phyloP scores from a whole-genome alignment of 2,797 vertebrate species.

The Microchirus variegatus region DNA sequence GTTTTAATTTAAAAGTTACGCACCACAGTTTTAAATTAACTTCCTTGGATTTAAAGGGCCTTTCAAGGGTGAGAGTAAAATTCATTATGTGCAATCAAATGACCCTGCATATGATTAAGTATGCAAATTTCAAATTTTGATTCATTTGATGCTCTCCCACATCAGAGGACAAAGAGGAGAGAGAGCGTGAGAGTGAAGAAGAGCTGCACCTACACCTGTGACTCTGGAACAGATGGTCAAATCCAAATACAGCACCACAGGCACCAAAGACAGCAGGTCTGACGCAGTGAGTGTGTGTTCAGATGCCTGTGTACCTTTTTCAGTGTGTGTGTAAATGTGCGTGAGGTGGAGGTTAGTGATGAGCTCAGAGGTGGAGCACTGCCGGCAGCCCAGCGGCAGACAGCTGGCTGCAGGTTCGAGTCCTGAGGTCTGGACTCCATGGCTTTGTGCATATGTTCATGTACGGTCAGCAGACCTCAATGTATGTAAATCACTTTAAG shows the following conservation, averaged over 20 bases:
- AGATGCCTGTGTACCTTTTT: constrained; percentile 15
- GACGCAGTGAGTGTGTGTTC: constrained; percentile 38
- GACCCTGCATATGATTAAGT: constrained; percentile 3
- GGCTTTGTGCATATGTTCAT: constrained; percentile 49
- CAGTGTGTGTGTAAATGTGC: constrained; percentile 22
- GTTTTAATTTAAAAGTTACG: too few relatives aligned
- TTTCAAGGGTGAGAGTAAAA: neutral
- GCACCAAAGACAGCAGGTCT: constrained; percentile 40
- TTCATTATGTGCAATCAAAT: neutral
- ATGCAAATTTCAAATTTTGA: constrained; percentile 28
- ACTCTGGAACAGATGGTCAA: constrained; percentile 71
- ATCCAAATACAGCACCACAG: constrained; percentile 67
- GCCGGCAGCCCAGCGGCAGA: constrained; percentile 66
- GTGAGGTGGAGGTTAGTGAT: constrained; percentile 33
- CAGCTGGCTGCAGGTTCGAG: constrained; percentile 60
- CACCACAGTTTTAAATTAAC: too few relatives aligned
- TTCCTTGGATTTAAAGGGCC: constrained; percentile 1
- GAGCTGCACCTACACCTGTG: constrained; percentile 69
- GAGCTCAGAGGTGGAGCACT: constrained; percentile 63
- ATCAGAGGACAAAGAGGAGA: constrained; percentile 31
- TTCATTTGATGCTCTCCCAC: constrained; percentile 18
- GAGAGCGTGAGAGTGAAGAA: constrained; percentile 15
- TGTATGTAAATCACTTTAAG: constrained; percentile 29
- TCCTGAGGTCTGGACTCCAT: constrained; percentile 40
- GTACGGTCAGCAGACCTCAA: constrained; percentile 34